These are phyloP conservation scores for Drosophila navojoa DNA, from an alignment of 1,140 invertebrate genomes.

Conservation along the genomic window DNA sequence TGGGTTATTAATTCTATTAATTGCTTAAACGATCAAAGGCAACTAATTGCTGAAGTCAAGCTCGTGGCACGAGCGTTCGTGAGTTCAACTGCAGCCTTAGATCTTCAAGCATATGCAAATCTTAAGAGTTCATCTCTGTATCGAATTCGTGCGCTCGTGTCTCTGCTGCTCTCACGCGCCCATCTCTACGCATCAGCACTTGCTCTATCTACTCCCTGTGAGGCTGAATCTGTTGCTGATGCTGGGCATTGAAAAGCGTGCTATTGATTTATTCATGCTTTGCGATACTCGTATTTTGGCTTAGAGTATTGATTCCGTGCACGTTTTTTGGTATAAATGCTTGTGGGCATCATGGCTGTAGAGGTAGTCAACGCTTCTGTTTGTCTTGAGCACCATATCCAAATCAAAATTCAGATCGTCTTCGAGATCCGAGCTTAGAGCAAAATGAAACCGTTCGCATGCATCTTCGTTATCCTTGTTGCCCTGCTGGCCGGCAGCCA, in stretches of 20 bases:
- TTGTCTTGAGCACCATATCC: slow-evolving; percentile 60
- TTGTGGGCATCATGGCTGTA: slow-evolving; percentile 28
- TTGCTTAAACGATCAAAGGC: slow-evolving; percentile 43
- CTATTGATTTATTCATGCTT: slow-evolving; percentile 41
- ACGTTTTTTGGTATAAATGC: slow-evolving; percentile 61
- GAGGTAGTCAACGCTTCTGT: slow-evolving; percentile 68
- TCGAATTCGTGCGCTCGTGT: not conserved
- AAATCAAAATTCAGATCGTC: not conserved
- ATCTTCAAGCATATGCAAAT: too few relatives aligned
- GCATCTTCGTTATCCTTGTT: slow-evolving; percentile 70
- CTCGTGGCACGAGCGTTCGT: slow-evolving; percentile 3
- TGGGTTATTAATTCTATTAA: slow-evolving; percentile 68
- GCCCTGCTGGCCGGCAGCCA: slow-evolving; percentile 57
- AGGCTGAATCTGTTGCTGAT: slow-evolving; percentile 14
- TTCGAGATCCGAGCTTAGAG: slow-evolving; percentile 22
- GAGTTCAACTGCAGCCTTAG: too few relatives aligned
- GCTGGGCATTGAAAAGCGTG: slow-evolving; percentile 12
- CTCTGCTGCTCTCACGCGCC: not conserved
- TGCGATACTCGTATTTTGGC: slow-evolving; percentile 21
- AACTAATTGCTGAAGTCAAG: slow-evolving; percentile 16
- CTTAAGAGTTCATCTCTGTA: too few relatives aligned
- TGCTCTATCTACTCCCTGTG: slow-evolving; percentile 17
- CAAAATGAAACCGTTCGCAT: slow-evolving; percentile 73
- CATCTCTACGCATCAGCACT: slow-evolving; percentile 10
- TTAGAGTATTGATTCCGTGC: slow-evolving; percentile 23